Evolutionary conservation across 2,888 invertebrate species (phyloP).

Genomic region (Digitonthophagus gazella): DNA sequence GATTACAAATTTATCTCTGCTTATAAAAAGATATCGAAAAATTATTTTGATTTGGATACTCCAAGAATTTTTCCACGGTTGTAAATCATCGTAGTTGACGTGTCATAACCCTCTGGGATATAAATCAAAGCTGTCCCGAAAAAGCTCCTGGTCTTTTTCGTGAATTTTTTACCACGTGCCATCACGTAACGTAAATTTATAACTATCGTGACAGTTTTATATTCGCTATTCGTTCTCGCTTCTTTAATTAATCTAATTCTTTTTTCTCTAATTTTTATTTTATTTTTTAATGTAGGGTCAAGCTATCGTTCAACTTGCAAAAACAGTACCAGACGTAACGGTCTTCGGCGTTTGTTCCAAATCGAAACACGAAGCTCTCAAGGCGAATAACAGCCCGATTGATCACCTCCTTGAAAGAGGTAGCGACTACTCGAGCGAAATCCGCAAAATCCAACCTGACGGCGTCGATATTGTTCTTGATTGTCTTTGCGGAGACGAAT

Average conservation of each 20-base stretch:
- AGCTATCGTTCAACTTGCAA: constrained; percentile 78
- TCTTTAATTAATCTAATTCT: background rate
- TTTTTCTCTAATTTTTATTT: background rate
- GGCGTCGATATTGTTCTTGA: constrained; percentile 87
- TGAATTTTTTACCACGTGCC: too few relatives aligned
- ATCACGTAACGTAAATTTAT: too few relatives aligned
- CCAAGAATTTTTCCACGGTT: too few relatives aligned
- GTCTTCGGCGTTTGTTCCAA: constrained; percentile 84
- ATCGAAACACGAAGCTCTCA: constrained; percentile 80
- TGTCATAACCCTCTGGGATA: too few relatives aligned
- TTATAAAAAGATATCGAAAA: too few relatives aligned
- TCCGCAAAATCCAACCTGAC: constrained; percentile 73
- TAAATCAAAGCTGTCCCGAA: too few relatives aligned
- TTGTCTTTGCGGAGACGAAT: constrained; percentile 86
- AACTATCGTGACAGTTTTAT: too few relatives aligned
- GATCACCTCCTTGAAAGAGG: constrained; percentile 79
- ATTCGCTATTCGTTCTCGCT: background rate
- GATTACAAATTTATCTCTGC: too few relatives aligned
- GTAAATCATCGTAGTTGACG: too few relatives aligned
- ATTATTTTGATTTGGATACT: too few relatives aligned
- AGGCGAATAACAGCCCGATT: constrained; percentile 62
- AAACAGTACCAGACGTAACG: constrained; percentile 76
- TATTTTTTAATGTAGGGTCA: constrained; percentile 63
- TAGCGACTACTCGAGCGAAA: constrained; percentile 79
- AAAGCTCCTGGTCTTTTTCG: too few relatives aligned